A percentile compares a stretch with the other conserved stretches of the same genome.
These are phyloP conservation scores for Epinotia brunnichana DNA, from an alignment of 2,888 invertebrate species.

Conservation along the genomic window DNA sequence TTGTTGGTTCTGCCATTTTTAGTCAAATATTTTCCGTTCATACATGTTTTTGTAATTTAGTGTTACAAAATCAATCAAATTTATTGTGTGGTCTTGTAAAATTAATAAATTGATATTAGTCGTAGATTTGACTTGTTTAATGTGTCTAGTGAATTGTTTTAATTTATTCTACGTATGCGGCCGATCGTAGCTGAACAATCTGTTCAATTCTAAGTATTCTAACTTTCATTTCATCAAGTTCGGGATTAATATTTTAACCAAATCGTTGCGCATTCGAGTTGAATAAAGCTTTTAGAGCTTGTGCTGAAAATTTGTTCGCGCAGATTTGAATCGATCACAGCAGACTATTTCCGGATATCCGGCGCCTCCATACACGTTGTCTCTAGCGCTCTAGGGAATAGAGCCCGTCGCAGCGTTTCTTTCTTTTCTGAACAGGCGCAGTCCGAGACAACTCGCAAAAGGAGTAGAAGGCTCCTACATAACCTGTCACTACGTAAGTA, in stretches of 20 bases:
- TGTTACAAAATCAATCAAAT: slow-evolving; percentile 71
- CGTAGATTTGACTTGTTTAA: slow-evolving; percentile 57
- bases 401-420: slow-evolving; percentile 80
- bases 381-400: slow-evolving; percentile 78
- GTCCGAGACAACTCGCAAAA: slow-evolving; percentile 82
- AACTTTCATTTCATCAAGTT: slow-evolving; percentile 14
- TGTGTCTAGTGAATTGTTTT: slow-evolving; percentile 18
- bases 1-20: slow-evolving; percentile 75
- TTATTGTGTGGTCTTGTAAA: slow-evolving; percentile 70
- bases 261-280: slow-evolving; percentile 12
- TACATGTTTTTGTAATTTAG: slow-evolving; percentile 68
- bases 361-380: slow-evolving; percentile 80
- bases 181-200: slow-evolving; percentile 9
- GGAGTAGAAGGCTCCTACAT: slow-evolving; percentile 85
- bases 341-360: slow-evolving; percentile 75
- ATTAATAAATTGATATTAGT: slow-evolving; percentile 58
- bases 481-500: slow-evolving; percentile 84
- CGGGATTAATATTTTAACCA: slow-evolving; percentile 8
- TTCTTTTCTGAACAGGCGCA: slow-evolving; percentile 84
- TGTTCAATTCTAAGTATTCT: slow-evolving; percentile 11
- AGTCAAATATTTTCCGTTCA: slow-evolving; percentile 80
- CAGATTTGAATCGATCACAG: slow-evolving; percentile 63
- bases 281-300: slow-evolving; percentile 1
- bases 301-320: slow-evolving; percentile 34
- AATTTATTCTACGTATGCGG: slow-evolving; percentile 22